Base-by-base conservation (phyloP, 2,797 vertebrate species). In the Aeoliscus strigatus region DNA sequence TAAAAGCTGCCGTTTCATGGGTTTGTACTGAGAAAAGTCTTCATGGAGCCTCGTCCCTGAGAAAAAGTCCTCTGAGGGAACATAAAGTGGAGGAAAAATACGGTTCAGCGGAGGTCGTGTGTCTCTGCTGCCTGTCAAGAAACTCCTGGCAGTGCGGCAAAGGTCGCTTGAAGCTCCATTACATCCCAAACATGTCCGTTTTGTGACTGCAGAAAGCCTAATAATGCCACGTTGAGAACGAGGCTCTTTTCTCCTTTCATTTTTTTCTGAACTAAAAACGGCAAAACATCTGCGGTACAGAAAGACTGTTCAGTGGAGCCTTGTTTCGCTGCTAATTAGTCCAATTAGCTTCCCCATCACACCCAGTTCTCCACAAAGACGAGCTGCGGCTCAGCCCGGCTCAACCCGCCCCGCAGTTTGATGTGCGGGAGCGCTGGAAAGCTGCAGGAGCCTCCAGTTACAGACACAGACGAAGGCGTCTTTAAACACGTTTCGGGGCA, bases 291-390 rank as follows among this genome's bases (percentile, higher is more conserved):
- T 76, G 75, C 41, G 70, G 51, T 51, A 44, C 60, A 62, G 64
- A 75, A 51, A 70, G 53, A 61, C 51, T 56, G 61, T 66, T 77
- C 66, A 47, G 65, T 63, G 56, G 60, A 68, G 68, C 58, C 72
- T 64, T 77, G 70, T 79, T 79, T 80, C 72, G 60, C 48, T 60
- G 49, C 64, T 84, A 86, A 84, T 84, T 84, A 82, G 81, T 65
- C 79, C 80, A 83, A 84, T 86, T 86, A 82, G 63, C 69, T 73
- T 67, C 75, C 60, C 27, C 58, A 51, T 77, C 70, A 75, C 61
- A 51, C 66, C 53, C 66, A 63, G 63, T 58, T 77, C 69, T 65
- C 74, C 73, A 77, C 75, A 71, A 84, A 80, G 62, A 67, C 31
- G 8, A 79, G 60, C 60, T 40, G 69, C 62, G 31, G 56, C 70